These are phyloP conservation scores for Diachrysia chrysitis DNA, from an alignment of 2,888 invertebrate genomes.

Conservation along the genomic window DNA sequence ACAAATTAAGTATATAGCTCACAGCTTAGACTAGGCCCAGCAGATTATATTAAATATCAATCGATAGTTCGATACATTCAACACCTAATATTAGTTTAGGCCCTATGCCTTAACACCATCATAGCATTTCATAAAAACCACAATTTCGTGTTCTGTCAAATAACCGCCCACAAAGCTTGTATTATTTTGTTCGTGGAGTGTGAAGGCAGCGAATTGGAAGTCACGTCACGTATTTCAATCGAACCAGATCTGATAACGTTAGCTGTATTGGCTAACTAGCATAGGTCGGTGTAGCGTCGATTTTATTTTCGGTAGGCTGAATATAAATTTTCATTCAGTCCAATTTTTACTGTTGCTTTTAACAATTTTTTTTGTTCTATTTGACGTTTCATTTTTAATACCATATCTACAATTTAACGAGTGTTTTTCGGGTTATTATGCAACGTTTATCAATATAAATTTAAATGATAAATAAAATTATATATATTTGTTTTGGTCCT, in stretches of 20 bases:
- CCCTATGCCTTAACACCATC: not conserved
- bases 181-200: slow-evolving; percentile 62
- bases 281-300: slow-evolving; percentile 46
- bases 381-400: no score
- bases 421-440: not conserved
- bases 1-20: slow-evolving; percentile 35
- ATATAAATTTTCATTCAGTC: slow-evolving; percentile 35
- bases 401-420: not conserved
- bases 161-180: slow-evolving; percentile 62
- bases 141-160: slow-evolving; percentile 63
- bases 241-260: slow-evolving; percentile 73
- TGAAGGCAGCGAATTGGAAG: slow-evolving; percentile 65
- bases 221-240: slow-evolving; percentile 84
- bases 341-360: slow-evolving; percentile 31
- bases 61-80: slow-evolving; percentile 22
- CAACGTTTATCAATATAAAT: no score
- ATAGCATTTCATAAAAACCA: slow-evolving; percentile 28
- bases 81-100: not conserved
- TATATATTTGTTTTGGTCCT: not conserved
- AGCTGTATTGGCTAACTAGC: slow-evolving; percentile 64
- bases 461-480: no score
- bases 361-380: slow-evolving; percentile 42
- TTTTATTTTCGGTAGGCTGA: slow-evolving; percentile 41
- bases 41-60: slow-evolving; percentile 21
- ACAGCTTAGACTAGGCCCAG: slow-evolving; percentile 29